Evolutionary conservation across 2,797 vertebrate genomes (phyloP).

Genomic region (Rhadinocentrus ornatus): DNA sequence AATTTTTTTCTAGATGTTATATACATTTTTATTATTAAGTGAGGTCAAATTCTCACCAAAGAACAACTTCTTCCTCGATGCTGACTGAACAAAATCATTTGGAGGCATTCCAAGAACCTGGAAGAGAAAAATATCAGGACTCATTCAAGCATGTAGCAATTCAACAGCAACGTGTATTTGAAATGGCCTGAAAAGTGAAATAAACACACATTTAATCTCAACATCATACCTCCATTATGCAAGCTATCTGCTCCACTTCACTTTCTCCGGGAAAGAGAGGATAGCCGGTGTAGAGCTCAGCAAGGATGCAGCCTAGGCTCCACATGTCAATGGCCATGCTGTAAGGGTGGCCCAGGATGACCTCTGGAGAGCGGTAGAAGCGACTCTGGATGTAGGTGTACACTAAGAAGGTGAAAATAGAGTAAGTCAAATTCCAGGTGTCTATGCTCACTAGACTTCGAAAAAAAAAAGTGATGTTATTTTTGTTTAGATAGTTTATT

Average conservation of each 20-base stretch:
- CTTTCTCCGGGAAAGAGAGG: conserved; percentile 94
- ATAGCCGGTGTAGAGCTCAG: conserved; percentile 90
- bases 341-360: conserved; percentile 93
- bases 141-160: conserved; percentile 7
- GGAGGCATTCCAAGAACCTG: conserved; percentile 93
- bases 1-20: too few relatives aligned
- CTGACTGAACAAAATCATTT: conserved; percentile 88
- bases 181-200: background rate
- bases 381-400: conserved; percentile 96
- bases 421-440: background rate
- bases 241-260: conserved; percentile 93
- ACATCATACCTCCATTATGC: conserved; percentile 93
- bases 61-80: conserved; percentile 88
- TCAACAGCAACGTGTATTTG: background rate
- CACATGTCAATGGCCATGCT: conserved; percentile 97
- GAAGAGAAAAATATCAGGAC: conserved; percentile 36
- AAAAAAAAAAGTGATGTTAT: too few relatives aligned
- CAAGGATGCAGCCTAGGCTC: conserved; percentile 95
- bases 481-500: too few relatives aligned
- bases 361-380: conserved; percentile 95
- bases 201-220: background rate
- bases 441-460: background rate
- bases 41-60: conserved; percentile 85
- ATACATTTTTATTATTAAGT: background rate
- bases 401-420: conserved; percentile 70